Percentiles rank a stretch among this genome's conserved stretches.
phyloP scores from a whole-genome alignment of 2,113 vertebrate genomes.

The Scytalopus superciliaris region DNA sequence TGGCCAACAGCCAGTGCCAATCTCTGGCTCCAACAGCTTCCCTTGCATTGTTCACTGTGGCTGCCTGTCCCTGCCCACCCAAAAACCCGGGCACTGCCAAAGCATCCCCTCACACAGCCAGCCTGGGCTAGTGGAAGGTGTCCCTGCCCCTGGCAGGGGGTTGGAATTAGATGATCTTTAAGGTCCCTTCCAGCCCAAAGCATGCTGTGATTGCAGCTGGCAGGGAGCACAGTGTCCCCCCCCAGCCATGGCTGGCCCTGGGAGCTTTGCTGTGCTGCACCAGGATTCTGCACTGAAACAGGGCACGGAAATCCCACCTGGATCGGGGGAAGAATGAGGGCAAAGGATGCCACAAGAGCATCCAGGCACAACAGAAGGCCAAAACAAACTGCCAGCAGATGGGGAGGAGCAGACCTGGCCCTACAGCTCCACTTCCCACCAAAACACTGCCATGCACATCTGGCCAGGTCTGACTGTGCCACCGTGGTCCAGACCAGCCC shows the following conservation, averaged over 20 bases:
- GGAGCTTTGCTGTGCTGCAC: fast-evolving
- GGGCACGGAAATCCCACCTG: not conserved
- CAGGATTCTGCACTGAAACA: not conserved
- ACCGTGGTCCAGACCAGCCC: not conserved
- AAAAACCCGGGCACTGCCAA: not conserved
- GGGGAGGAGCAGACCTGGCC: not conserved
- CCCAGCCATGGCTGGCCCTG: not conserved
- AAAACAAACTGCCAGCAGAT: not conserved
- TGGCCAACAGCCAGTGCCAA: not conserved
- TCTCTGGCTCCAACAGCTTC: not conserved
- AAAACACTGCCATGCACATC: not conserved
- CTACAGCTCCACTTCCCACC: not conserved
- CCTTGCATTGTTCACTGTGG: fast-evolving
- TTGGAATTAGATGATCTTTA: not conserved
- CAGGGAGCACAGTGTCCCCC: not conserved
- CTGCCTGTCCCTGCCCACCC: not conserved
- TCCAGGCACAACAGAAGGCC: not conserved
- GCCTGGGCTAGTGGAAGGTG: not conserved
- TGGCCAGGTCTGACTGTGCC: not conserved
- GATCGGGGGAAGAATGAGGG: fast-evolving
- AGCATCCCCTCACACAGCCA: not conserved
- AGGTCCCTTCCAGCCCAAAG: not conserved
- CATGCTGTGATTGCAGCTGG: not conserved
- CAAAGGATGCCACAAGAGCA: not conserved
- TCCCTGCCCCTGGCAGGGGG: not conserved